phyloP scores from a whole-genome alignment of 2,888 invertebrate genomes.

The Gisinianus flammeolus region DNA sequence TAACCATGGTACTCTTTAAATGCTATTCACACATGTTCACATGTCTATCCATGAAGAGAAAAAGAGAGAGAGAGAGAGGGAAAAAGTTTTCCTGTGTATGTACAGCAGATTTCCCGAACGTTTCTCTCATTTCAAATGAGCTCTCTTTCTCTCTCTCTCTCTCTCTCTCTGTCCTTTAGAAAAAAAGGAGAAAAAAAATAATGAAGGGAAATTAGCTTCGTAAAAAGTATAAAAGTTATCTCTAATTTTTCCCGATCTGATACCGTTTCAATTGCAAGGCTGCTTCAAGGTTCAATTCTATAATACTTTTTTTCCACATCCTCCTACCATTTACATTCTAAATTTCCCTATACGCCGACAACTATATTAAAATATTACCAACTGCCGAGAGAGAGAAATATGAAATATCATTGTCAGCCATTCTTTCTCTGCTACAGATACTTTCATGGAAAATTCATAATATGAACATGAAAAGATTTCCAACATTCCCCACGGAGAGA shows the following conservation, averaged over 20 bases:
- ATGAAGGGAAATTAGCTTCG: slow-evolving; percentile 52
- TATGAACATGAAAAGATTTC: no score
- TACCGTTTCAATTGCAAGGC: slow-evolving; percentile 10
- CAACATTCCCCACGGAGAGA: no score
- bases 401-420: no score
- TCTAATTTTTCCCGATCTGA: slow-evolving; percentile 41
- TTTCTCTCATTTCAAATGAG: neutral
- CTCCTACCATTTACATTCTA: neutral
- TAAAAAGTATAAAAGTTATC: slow-evolving; percentile 49
- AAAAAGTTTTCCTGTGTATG: slow-evolving; percentile 5
- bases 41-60: neutral
- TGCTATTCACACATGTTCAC: neutral
- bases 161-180: neutral
- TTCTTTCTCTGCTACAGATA: no score
- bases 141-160: neutral
- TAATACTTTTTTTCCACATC: neutral
- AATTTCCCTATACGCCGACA: no score
- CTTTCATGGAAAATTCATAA: no score
- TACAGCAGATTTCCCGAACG: no score
- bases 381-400: no score
- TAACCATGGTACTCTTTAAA: slow-evolving; percentile 24
- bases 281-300: no score
- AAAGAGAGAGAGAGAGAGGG: neutral
- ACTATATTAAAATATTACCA: no score
- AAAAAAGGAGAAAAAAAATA: slow-evolving; percentile 38